Evolutionary conservation across 2,888 invertebrate genomes (phyloP), one percentile per base, ranked within the genome.

Genomic region (Callyntrura guangdongensis): DNA sequence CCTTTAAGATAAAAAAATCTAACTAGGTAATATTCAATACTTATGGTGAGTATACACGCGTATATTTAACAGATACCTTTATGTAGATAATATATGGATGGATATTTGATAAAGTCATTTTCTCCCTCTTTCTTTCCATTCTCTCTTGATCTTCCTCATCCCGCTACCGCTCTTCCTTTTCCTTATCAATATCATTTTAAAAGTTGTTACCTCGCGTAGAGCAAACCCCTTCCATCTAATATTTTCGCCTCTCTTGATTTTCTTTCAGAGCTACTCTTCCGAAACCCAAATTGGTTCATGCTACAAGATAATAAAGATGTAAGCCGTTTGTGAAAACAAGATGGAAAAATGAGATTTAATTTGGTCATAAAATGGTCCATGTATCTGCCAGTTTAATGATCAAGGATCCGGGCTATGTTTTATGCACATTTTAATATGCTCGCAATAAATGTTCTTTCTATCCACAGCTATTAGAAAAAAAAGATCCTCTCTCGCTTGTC

Each of bases 331-430:
- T 90, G 85, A 90, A 85, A 90, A 90, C 85, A 90, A 90, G 90
- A 90, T 90, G 85, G 69, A 85, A 85, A 89, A 85, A 90, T 85
- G 90, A 90, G 90, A 90, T 90, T 90, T 90, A 90, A 90, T 90
- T 90, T 85, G 90, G 90, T 85, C 90, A 90, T 90, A 90, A 90
- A 90, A 85, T 69, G 56, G 25, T 88, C 59, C 59, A 82, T 72
- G 82, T 88, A 88, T 89, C 88, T 83, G 88, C 88, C 88, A 82
- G 74, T 74, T 89, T 89, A 89, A 89, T 83, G 83, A 83, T 89
- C 59, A 85, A 77, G 90, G 90, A 90, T 90, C 90, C 90, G 90
- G 90, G 90, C 90, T 27, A 86, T 77, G 86, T 86, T 86, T 86
- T 86, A 86, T 86, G 81, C 81, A 82, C 81, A 87, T 81, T 87